Evolutionary conservation across 2,888 invertebrate genomes (phyloP), one percentile per base, ranked within the genome.

Genomic region (Aporophyla lueneburgensis): DNA sequence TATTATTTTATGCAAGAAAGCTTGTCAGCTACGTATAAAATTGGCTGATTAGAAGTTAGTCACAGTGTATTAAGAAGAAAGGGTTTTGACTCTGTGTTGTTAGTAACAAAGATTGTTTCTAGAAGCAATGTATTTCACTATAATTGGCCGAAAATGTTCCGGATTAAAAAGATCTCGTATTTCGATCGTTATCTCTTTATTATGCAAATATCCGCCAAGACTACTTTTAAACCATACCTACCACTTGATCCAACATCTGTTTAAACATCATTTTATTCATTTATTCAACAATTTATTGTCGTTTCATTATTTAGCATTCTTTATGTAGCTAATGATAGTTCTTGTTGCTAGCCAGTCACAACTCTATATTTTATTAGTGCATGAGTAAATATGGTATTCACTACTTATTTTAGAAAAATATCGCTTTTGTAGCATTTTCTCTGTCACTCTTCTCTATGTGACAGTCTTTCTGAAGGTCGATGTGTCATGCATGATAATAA

Each of bases 201-300:
- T 76, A 71, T 46, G 33, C 24, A 62, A 82, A 78, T 70, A 81
- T 54, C 14, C 7, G 27, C 65, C 21, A 51, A 43, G 54, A 27
- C 46, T 76, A 43, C 14, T 69, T 69, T 53, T 16, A 61, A 66
- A 53, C 16, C n/a, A 21, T 62, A 51, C 5, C 19, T 54, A 40
- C 43, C 4, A 14, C 19, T 53, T 67, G 9, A 59, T 61, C 40
- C 49, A 40, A 68, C 76, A 83, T 65, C 71, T 84, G 83, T 71
- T 19, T 54, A 59, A 69, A 84, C 43, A 71, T 61, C 54, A 58
- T 19, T 70, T 53, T 61, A 83, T 71, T 69, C 1, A 65, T 58
- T 12, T 63, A 71, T 71, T 68, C 27, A 58, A 10, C 7, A 56
- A 61, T 73, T 43, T 67, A 10, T 21, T 14, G 49, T 54, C 19